phyloP scores from a whole-genome alignment of 2,113 vertebrate species.

The Theristicus caerulescens region DNA sequence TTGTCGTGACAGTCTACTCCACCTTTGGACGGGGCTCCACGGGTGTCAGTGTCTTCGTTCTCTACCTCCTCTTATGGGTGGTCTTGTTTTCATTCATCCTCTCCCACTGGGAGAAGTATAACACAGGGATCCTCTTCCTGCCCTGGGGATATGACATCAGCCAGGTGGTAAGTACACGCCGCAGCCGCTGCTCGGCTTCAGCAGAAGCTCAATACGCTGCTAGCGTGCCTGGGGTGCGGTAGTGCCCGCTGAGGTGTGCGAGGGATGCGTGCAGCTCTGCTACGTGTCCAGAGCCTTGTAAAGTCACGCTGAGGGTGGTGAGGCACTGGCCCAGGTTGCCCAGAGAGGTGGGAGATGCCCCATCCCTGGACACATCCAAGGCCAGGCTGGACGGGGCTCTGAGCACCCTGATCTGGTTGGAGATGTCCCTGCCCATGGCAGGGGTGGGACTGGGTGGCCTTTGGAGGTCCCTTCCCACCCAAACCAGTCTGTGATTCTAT shows the following conservation, averaged over 20 bases:
- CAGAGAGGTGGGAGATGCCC: too few species aligned
- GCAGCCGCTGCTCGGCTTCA: not conserved
- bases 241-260: fast-evolving
- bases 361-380: too few species aligned
- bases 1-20: conserved; percentile 96
- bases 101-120: conserved; percentile 99
- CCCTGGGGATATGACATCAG: conserved; percentile 99
- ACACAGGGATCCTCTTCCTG: conserved; percentile 96
- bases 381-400: too few species aligned
- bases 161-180: conserved; percentile 86
- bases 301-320: too few species aligned
- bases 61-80: conserved; percentile 94
- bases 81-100: conserved; percentile 98
- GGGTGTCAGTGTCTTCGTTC: conserved; percentile 87
- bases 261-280: not conserved
- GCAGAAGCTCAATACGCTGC: not conserved
- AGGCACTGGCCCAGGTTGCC: too few species aligned
- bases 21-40: conserved; percentile 90
- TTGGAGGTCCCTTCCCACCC: too few species aligned
- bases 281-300: not conserved
- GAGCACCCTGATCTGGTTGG: too few species aligned
- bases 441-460: too few species aligned
- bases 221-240: not conserved
- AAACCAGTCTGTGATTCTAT: too few species aligned
- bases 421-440: too few species aligned